Percentiles rank a stretch among this genome's conserved stretches.
These are phyloP conservation scores for Tipula unca DNA, from an alignment of 2,888 invertebrate genomes.

Conservation along the genomic window DNA sequence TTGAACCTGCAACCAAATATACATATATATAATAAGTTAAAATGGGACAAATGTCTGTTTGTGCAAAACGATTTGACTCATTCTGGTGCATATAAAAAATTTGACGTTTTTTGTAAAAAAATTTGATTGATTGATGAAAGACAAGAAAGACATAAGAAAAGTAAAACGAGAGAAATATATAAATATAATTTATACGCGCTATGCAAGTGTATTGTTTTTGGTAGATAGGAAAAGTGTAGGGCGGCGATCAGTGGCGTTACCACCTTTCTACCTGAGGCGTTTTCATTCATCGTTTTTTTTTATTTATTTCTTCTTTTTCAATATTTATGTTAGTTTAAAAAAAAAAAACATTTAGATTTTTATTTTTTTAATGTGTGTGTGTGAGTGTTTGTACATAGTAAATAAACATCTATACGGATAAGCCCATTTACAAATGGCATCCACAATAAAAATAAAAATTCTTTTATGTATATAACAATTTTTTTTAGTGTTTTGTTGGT, in stretches of 20 bases:
- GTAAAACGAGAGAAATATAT: background rate
- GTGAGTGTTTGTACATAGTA: background rate
- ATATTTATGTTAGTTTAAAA: background rate
- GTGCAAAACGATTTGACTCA: background rate
- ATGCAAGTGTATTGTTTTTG: background rate
- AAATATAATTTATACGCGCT: background rate
- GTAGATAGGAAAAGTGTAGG: background rate
- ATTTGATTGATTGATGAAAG: constrained; percentile 16
- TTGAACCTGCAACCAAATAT: background rate
- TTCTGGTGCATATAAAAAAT: background rate
- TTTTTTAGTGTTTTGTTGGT: background rate
- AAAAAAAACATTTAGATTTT: background rate
- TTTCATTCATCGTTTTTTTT: background rate
- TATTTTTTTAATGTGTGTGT: background rate
- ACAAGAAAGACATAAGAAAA: background rate
- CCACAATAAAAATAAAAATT: constrained; percentile 23
- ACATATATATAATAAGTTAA: background rate
- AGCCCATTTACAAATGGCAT: constrained; percentile 33
- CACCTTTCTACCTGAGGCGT: constrained; percentile 18
- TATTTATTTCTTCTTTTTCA: background rate
- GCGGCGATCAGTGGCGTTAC: background rate
- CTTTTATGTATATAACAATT: background rate
- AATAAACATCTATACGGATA: background rate
- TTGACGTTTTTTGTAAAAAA: background rate
- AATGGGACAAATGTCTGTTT: background rate